Conservation (phyloP, 2,797 vertebrate genomes). For the Trichosurus vulpecula region DNA sequence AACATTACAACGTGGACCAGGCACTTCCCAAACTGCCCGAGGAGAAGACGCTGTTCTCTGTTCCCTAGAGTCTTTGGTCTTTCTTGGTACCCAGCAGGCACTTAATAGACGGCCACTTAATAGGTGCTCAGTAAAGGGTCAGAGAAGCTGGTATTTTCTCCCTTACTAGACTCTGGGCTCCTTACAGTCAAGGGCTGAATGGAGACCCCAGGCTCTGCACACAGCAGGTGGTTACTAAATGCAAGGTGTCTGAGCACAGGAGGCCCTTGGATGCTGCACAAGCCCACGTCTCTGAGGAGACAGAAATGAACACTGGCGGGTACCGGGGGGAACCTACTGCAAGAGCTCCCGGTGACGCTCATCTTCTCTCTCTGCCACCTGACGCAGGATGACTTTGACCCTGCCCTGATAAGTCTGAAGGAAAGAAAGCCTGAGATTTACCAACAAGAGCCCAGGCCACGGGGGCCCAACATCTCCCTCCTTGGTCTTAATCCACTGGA, state of each 20-base stretch:
- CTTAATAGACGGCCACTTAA: no score
- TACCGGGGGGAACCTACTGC: conserved; percentile 82
- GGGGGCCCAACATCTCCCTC: not conserved
- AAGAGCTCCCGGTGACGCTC: conserved; percentile 74
- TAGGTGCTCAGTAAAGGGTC: no score
- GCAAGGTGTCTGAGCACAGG: not conserved
- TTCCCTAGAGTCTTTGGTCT: no score
- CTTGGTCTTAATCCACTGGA: no score
- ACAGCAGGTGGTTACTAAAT: not conserved
- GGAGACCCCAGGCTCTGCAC: no score
- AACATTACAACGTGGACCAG: not conserved
- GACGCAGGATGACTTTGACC: conserved; percentile 71
- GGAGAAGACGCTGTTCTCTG: no score
- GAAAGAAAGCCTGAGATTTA: not conserved
- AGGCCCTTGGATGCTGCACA: no score
- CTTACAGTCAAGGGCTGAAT: not conserved
- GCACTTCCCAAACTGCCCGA: no score
- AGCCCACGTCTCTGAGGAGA: not conserved
- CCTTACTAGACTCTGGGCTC: no score
- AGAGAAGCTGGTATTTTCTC: no score
- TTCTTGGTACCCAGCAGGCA: no score
- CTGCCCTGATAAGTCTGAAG: conserved; percentile 86
- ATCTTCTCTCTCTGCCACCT: conserved; percentile 84
- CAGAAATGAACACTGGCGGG: accelerated
- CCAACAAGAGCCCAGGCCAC: not conserved